Evolutionary conservation across 2,888 invertebrate species (phyloP), one percentile per base, ranked within the genome.

Genomic region (Euphydryas editha): DNA sequence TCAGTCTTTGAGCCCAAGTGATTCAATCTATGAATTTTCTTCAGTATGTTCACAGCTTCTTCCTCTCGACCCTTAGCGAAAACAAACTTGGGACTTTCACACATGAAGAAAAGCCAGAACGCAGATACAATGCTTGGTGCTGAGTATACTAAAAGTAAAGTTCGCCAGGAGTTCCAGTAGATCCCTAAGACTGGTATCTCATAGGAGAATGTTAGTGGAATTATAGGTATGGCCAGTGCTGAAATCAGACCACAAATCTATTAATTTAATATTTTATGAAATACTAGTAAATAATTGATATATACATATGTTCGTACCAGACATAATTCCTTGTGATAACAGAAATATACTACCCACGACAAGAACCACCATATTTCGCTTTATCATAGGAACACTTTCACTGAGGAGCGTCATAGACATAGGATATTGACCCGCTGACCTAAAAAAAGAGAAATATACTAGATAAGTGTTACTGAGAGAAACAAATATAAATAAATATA

Each of bases 71-170:
- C 95, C 73, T 94, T 95, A 0, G 94, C 87, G 54, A 95, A 89
- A 39, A 94, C 85, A 78, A 94, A 97, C 81, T 96, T 96, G 0
- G 97, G 97, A 73, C 96, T 97, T 82, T 97, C 97, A 0, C 96
- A 95, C 77, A 95, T 88, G 65, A 88, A 89, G 37, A 30, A 69
- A 13, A 95, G 80, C 71, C 94, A 93, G 0, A 94, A 15, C 0
- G 94, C 93, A 0, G 95, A 93, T 2, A 95, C 58, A 0, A 96
- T 68, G 63, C 95, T 93, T 0, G 97, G 94, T 0, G 94, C n/a
- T 0, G 94, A 94, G 77, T 96, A 94, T 0, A 95, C 79, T 1
- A 95, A 83, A n/a, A 73, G 61, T 64, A 95, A 93, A 8, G 95
- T 74, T 47, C 96, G 88, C 96, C 96, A 96, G 0, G 95, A 95